Evolutionary conservation across 2,797 vertebrate genomes (phyloP).

Genomic region (Pterois miles): DNA sequence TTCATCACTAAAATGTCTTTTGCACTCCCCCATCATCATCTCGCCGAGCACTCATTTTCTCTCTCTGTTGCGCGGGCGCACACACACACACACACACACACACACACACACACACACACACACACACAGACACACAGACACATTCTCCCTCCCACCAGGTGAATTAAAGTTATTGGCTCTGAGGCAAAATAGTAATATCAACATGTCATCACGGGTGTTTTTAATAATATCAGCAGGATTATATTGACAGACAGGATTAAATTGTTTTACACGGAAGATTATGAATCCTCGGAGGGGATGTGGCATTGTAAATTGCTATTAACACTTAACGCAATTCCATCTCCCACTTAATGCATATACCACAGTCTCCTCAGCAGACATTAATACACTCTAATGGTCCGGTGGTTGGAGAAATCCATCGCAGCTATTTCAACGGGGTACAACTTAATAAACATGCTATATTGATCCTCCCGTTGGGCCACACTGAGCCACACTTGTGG

Average conservation of each 20-base stretch:
- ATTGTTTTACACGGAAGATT: constrained; percentile 68
- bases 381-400: constrained; percentile 46
- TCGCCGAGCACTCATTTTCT: constrained; percentile 44
- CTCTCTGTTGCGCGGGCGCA: constrained; percentile 1
- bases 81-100: background rate
- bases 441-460: constrained; percentile 44
- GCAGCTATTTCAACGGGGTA: constrained; percentile 23
- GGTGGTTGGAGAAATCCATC: constrained; percentile 28
- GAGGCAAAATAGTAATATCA: constrained; percentile 69
- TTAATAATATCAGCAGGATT: constrained; percentile 72
- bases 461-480: constrained; percentile 18
- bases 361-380: constrained; percentile 35
- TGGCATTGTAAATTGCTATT: constrained; percentile 51
- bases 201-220: constrained; percentile 66
- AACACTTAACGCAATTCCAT: constrained; percentile 51
- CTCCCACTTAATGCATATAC: constrained; percentile 36
- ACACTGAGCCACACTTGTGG: constrained; percentile 11
- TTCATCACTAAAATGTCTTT: constrained; percentile 68
- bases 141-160: constrained; percentile 56
- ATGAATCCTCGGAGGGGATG: constrained; percentile 55
- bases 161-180: constrained; percentile 71
- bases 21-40: constrained; percentile 58
- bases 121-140: background rate
- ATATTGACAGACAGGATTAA: constrained; percentile 71
- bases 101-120: constrained; percentile 1